Conservation (phyloP, 1,140 invertebrate genomes). For the Tribolium madens region DNA sequence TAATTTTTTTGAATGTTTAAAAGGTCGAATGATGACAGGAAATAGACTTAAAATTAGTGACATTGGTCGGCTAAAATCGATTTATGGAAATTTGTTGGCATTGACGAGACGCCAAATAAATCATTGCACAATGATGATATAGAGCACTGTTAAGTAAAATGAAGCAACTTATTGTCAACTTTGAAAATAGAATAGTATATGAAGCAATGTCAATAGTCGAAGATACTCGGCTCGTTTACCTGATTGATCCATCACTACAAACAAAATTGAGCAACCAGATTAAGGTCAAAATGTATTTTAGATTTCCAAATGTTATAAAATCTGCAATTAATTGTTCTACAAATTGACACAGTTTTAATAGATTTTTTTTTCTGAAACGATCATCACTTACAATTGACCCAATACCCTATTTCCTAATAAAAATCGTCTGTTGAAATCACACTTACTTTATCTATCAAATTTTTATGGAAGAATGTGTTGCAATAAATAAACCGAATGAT, state of each 20-base stretch:
- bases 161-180: slow-evolving; percentile 17
- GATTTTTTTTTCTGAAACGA: not conserved
- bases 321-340: not conserved
- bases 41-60: not conserved
- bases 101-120: slow-evolving; percentile 33
- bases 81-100: slow-evolving; percentile 25
- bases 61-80: not conserved
- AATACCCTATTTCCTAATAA: slow-evolving; percentile 30
- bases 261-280: slow-evolving; percentile 21
- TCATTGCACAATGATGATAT: slow-evolving; percentile 20
- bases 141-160: slow-evolving; percentile 30
- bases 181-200: slow-evolving; percentile 19
- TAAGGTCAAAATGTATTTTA: slow-evolving; percentile 22
- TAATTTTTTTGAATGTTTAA: too few species aligned
- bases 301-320: not conserved
- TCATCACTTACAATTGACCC: slow-evolving; percentile 12
- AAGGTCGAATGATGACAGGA: not conserved
- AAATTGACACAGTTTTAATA: not conserved
- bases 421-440: slow-evolving; percentile 30
- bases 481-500: slow-evolving; percentile 37
- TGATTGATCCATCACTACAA: slow-evolving; percentile 23
- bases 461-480: slow-evolving; percentile 38
- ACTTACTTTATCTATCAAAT: slow-evolving; percentile 37
- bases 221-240: not conserved
- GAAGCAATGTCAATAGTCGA: slow-evolving; percentile 22